These are phyloP conservation scores for Vannuccia rotundouncinata DNA, from an alignment of 2,888 invertebrate species.

Conservation along the genomic window DNA sequence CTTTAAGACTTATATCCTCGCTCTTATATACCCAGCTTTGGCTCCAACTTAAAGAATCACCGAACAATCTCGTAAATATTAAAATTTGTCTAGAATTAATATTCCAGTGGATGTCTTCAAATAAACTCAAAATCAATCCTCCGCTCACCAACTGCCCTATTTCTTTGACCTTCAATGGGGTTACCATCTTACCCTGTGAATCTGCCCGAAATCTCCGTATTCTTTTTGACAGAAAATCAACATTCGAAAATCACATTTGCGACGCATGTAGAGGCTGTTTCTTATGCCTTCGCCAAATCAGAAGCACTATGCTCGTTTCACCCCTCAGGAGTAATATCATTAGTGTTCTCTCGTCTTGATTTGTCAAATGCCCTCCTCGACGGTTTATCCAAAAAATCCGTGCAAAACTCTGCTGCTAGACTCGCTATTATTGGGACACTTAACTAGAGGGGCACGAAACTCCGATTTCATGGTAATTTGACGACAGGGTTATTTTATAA, in stretches of 20 bases:
- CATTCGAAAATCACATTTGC: slow-evolving; percentile 20
- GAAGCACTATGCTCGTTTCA: slow-evolving; percentile 19
- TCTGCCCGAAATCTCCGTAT: slow-evolving; percentile 23
- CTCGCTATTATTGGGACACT: no score
- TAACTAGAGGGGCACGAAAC: no score
- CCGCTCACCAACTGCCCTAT: slow-evolving; percentile 14
- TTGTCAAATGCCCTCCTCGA: slow-evolving; percentile 12
- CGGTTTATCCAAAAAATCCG: slow-evolving; percentile 26
- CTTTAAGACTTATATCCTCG: slow-evolving; percentile 15
- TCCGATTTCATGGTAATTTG: no score
- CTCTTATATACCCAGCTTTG: slow-evolving; percentile 4
- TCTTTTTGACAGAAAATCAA: slow-evolving; percentile 17
- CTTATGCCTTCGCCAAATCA: slow-evolving; percentile 20
- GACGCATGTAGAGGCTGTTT: slow-evolving; percentile 17
- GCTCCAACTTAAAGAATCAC: slow-evolving; percentile 20
- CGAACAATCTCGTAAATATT: slow-evolving; percentile 22
- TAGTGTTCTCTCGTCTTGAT: slow-evolving; percentile 24
- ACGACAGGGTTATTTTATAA: no score
- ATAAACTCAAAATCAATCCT: slow-evolving; percentile 21
- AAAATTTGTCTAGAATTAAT: no score
- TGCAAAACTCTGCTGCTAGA: no score
- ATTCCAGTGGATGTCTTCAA: slow-evolving; percentile 21
- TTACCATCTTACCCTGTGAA: slow-evolving; percentile 21
- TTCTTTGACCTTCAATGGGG: slow-evolving; percentile 23
- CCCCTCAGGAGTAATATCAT: slow-evolving; percentile 17